Evolutionary conservation across 2,888 invertebrate species (phyloP), one percentile per base, ranked within the genome.

Genomic region (Monopis laevigella): DNA sequence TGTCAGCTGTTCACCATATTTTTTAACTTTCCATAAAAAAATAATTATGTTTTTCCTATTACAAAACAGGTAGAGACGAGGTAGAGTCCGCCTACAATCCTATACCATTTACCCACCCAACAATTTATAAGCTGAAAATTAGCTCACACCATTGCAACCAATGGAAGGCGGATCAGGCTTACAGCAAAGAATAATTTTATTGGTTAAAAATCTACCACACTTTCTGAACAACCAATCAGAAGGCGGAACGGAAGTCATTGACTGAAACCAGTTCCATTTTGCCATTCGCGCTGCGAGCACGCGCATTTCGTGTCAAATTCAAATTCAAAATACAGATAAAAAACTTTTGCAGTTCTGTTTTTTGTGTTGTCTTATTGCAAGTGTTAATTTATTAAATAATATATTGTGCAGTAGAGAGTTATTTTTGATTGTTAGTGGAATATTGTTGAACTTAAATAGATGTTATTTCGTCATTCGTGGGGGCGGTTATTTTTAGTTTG

Each of bases 261-360:
- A 58, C 62, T 65, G 61, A 72, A 75, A 74, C 74, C 67, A 78
- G 78, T 78, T 72, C 71, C 71, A 75, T 73, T 73, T 75, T 70
- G 53, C 65, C 59, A 52, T 46, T 56, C 58, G 57, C 41, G 48
- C 45, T 45, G 60, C 57, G 59, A 49, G 65, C 67, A 71, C 73
- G 77, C 36, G 36, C 19, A 11, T 21, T 18, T 34, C 10, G n/a
- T n/a, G n/a, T n/a, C n/a, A n/a, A n/a, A n/a, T n/a, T n/a, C n/a
- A n/a, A n/a, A n/a, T n/a, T n/a, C n/a, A n/a, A n/a, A n/a, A n/a
- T n/a, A n/a, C n/a, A n/a, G n/a, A n/a, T n/a, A n/a, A n/a, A 2
- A 2, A 36, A 36, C 21, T 10, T 7, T 29, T 29, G 29, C n/a
- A 6, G 11, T 29, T 29, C 6, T 24, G n/a, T n/a, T n/a, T n/a